A percentile compares a stretch with the other conserved stretches of the same genome.
phyloP scores from a whole-genome alignment of 2,888 invertebrate species.

The Halictus quadricinctus region DNA sequence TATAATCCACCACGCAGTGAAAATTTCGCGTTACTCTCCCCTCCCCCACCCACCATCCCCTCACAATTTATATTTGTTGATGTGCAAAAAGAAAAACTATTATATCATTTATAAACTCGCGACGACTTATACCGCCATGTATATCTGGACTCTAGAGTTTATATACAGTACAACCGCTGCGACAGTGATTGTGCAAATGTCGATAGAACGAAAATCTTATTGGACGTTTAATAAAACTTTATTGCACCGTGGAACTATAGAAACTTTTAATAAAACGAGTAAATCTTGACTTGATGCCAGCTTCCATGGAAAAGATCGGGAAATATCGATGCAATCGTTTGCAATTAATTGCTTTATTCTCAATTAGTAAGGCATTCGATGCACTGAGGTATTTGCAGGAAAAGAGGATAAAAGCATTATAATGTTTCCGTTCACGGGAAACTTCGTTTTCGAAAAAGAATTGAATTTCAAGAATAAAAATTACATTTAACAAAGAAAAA shows the following conservation, averaged over 20 bases:
- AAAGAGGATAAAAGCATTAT: neutral
- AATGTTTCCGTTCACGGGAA: neutral
- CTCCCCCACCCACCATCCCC: accelerated
- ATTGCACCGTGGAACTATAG: neutral
- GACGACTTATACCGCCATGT: neutral
- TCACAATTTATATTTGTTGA: neutral
- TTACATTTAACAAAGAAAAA: no score
- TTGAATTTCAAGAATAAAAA: neutral
- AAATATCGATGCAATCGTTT: neutral
- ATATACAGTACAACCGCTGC: neutral
- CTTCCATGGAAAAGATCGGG: neutral
- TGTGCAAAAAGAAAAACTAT: neutral
- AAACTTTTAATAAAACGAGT: neutral
- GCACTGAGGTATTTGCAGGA: neutral
- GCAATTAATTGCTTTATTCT: neutral
- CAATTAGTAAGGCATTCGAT: neutral
- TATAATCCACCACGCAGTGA: neutral
- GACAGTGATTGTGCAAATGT: neutral
- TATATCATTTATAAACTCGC: neutral
- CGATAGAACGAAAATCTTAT: neutral
- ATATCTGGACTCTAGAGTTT: neutral
- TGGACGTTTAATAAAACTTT: neutral
- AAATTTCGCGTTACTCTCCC: neutral
- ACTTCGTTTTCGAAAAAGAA: neutral
- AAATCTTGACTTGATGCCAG: neutral